phyloP scores from a whole-genome alignment of 2,113 vertebrate species.

The Carassius gibelio region DNA sequence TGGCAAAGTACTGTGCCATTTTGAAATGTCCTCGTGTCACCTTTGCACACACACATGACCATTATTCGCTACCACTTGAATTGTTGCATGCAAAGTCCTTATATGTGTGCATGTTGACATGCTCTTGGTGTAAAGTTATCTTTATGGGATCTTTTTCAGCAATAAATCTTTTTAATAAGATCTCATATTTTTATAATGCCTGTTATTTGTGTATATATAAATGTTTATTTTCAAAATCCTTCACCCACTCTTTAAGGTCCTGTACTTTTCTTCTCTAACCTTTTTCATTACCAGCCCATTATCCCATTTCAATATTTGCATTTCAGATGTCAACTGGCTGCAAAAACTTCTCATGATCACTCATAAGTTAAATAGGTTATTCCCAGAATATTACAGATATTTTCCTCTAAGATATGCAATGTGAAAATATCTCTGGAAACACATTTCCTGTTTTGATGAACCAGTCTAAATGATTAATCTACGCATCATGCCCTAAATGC shows the following conservation, averaged over 20 bases:
- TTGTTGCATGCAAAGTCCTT: not conserved
- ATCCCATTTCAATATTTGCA: not conserved
- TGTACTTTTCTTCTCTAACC: not conserved
- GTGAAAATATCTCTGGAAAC: too few species aligned
- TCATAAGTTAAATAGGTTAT: not conserved
- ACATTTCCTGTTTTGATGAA: too few species aligned
- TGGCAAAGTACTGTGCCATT: constrained; percentile 7
- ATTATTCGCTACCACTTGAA: constrained; percentile 34
- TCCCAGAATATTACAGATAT: not conserved
- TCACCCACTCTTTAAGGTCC: not conserved
- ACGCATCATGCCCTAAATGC: not conserved
- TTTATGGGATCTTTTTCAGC: constrained; percentile 54
- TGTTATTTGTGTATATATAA: not conserved
- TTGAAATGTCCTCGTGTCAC: constrained; percentile 4
- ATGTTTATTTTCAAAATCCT: not conserved
- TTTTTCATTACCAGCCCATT: not conserved
- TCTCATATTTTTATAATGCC: not conserved
- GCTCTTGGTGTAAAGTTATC: constrained; percentile 2
- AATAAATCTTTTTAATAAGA: constrained; percentile 62
- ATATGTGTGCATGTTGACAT: not conserved
- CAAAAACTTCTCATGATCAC: not conserved
- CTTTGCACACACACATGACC: constrained; percentile 23
- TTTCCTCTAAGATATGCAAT: not conserved
- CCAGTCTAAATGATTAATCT: not conserved
- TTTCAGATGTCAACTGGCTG: not conserved